Conservation (phyloP, 2,797 vertebrate species). For the Chelon labrosus region DNA sequence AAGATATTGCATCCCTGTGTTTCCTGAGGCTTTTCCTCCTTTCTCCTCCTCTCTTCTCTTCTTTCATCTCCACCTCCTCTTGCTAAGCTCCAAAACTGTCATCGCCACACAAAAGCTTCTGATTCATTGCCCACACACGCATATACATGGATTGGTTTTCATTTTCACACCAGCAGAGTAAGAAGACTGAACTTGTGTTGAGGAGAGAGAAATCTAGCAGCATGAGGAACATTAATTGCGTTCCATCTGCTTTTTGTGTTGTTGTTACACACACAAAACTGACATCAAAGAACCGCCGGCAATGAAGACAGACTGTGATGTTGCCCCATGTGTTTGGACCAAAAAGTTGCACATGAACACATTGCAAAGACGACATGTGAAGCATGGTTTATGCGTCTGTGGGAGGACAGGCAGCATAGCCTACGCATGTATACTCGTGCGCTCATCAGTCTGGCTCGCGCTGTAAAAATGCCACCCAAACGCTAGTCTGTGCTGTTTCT, state of each 20-base stretch:
- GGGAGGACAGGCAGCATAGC: too few species aligned
- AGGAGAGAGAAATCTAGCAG: conserved; percentile 38
- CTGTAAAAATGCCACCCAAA: too few species aligned
- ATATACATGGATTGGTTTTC: conserved; percentile 10
- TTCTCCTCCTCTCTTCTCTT: conserved; percentile 19
- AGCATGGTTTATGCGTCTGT: too few species aligned
- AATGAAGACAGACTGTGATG: too few species aligned
- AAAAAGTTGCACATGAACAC: too few species aligned
- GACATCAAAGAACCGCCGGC: too few species aligned
- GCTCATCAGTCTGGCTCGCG: too few species aligned
- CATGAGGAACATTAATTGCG: conserved; percentile 30
- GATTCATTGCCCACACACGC: conserved; percentile 46
- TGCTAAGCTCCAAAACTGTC: conserved; percentile 68
- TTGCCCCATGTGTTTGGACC: too few species aligned
- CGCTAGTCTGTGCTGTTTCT: too few species aligned
- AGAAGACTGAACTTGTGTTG: conserved; percentile 42
- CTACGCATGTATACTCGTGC: too few species aligned
- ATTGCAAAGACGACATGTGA: too few species aligned
- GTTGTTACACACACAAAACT: conserved; percentile 9
- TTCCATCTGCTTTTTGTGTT: conserved; percentile 9
- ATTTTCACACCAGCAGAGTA: conserved; percentile 43
- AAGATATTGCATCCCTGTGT: conserved; percentile 42
- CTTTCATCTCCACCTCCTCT: conserved; percentile 35
- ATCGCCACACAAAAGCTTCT: conserved; percentile 48
- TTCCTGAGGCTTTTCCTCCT: conserved; percentile 48